A percentile compares a stretch with the other conserved stretches of the same genome.
phyloP scores from a whole-genome alignment of 2,888 invertebrate genomes.

The Augiades crinisus region DNA sequence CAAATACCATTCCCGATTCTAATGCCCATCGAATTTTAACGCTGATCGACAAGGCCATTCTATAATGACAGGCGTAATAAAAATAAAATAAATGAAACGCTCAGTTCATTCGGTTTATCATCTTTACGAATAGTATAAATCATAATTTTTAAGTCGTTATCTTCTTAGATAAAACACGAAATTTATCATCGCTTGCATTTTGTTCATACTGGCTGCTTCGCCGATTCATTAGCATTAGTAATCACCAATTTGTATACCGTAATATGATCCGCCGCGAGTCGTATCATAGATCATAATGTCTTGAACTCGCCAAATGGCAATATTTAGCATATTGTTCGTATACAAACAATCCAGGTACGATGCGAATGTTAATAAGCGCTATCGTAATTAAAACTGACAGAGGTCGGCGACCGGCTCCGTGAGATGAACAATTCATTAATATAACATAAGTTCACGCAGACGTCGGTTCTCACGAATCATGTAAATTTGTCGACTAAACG shows the following conservation, averaged over 20 bases:
- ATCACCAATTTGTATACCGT: conserved; percentile 19
- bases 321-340: conserved; percentile 16
- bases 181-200: conserved; percentile 25
- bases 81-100: conserved; percentile 9
- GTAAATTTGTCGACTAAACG: conserved; percentile 80
- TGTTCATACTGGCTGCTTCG: conserved; percentile 13
- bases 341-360: conserved; percentile 8
- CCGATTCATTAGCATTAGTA: conserved; percentile 24
- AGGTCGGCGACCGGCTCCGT: conserved; percentile 59
- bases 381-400: conserved; percentile 61
- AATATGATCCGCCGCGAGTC: conserved; percentile 5
- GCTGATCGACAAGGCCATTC: conserved; percentile 7
- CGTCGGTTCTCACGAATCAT: conserved; percentile 79
- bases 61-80: conserved; percentile 16
- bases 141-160: conserved; percentile 21
- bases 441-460: conserved; percentile 79
- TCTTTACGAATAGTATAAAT: conserved; percentile 19
- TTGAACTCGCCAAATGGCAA: conserved; percentile 9
- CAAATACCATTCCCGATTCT: background rate
- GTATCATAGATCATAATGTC: conserved; percentile 3
- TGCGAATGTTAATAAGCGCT: conserved; percentile 5
- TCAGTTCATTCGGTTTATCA: conserved; percentile 13
- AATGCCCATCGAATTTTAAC: conserved; percentile 2
- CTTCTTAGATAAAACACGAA: conserved; percentile 19
- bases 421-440: conserved; percentile 78